Evolutionary conservation across 2,113 vertebrate species (phyloP), one percentile per base, ranked within the genome.

Genomic region (Burhinus oedicnemus): DNA sequence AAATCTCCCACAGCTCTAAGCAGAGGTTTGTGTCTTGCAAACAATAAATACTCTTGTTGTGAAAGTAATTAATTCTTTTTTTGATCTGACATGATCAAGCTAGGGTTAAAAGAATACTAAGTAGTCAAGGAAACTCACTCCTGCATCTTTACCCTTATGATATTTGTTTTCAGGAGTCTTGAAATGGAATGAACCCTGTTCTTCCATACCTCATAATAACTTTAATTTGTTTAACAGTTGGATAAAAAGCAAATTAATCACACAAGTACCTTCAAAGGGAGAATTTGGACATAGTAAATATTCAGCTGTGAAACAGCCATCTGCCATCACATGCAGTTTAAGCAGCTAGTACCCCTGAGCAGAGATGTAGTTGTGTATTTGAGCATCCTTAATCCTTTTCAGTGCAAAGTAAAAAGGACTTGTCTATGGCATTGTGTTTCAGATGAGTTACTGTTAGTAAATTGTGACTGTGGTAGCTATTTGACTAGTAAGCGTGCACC

Each of bases 221-320:
- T 83, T 94, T 65, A 87, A 84, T 94, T 93, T 95, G 57, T 83
- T 96, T 91, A 96, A 90, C 85, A 92, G 83, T 84, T 92, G 72
- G 72, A 83, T 90, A 89, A 89, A 96, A 93, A 81, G 42, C 34
- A 82, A 95, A 74, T 89, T 92, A 70, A 93, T 88, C 51, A 87
- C 40, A 62, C 12, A 62, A 74, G 55, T 71, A 64, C 40, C 34
- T 95, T 83, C 86, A 89, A 88, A 94, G 68, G 64, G 82, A 94
- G 38, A 83, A 78, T 62, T 29, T 88, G 75, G 44, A 55, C 0
- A 3, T 15, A 81, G 36, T 49, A 89, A 87, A 95, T 90, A 83
- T 29, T 93, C 88, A 90, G 21, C 54, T 83, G 76, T 78, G 83
- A 74, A 89, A 38, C 12, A 52, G 17, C 32, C 36, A 42, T 85